Base-by-base conservation (phyloP, 2,888 invertebrate genomes). In the Tubiluchus corallicola region DNA sequence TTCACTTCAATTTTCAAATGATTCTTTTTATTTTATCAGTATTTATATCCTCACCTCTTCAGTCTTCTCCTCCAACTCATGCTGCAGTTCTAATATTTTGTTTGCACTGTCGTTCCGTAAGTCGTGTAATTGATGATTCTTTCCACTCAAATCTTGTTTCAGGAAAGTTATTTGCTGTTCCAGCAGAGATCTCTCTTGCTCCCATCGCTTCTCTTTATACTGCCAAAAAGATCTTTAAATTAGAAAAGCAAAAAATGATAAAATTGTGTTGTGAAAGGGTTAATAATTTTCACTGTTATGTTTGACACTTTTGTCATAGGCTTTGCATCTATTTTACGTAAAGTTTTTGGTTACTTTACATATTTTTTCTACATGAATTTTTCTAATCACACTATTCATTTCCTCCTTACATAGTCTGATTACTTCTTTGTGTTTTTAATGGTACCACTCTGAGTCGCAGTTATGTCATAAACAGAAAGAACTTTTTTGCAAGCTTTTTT, bases 141-240 rank as follows among this genome's bases (percentile, higher is more conserved):
- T 75, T 47, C 78, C 74, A 50, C 77, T 75, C 15, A 90, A 68
- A 64, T 88, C 84, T 55, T 77, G 74, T 47, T 77, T 77, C 20
- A 90, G 66, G 45, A 76, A 73, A 53, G 77, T 74, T 52, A 85
- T 76, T 68, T 87, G 83, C 50, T 78, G 77, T 50, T 75, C 74
- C 20, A 84, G 63, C 53, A 84, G 71, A 3, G 71, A 68, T 54
- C 77, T 74, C 63, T 90, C 88, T 59, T 82, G 79, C 55, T 83
- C 81, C 55, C 87, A 70, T 17, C 82, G 74, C 56, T 80, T 80
- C 63, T 87, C 85, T 54, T 71, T 55, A 49, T 58, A 61, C 63
- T 65, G 51, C 37, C 50, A 38, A 66, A 47, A 39, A 50, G 50
- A 48, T 44, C 13, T 47, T 29, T 3, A 3, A 17, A 9, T 13